Evolutionary conservation across 2,797 vertebrate genomes (phyloP).

Genomic region (Sebastolobus alascanus): DNA sequence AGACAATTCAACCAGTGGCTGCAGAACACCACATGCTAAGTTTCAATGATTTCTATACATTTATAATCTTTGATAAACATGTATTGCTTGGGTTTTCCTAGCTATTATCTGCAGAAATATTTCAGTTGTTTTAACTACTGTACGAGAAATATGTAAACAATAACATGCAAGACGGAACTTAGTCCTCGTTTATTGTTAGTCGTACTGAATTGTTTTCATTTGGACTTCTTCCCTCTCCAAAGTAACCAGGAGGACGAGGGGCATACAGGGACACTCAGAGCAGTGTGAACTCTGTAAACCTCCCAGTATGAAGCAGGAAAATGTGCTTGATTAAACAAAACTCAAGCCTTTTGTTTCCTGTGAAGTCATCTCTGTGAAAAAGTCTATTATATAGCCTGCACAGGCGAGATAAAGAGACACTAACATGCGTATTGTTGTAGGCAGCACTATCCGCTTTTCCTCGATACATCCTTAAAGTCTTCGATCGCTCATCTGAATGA

Average conservation of each 20-base stretch:
- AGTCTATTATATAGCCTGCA: background rate
- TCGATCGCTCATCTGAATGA: background rate
- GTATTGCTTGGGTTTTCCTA: background rate
- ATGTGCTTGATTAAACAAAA: constrained; percentile 2
- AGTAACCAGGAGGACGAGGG: background rate
- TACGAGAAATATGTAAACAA: background rate
- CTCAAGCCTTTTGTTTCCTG: background rate
- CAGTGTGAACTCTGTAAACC: background rate
- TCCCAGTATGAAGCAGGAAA: background rate
- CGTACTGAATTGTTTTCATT: constrained; percentile 8
- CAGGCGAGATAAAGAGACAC: background rate
- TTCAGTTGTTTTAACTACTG: background rate
- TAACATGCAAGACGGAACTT: background rate
- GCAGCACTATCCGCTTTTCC: background rate
- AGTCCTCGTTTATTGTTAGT: background rate
- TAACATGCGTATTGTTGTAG: background rate
- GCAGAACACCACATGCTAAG: background rate
- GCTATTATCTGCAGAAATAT: background rate
- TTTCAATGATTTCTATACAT: background rate
- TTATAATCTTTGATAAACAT: background rate
- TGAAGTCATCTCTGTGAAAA: background rate
- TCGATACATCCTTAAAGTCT: background rate
- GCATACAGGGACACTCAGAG: background rate
- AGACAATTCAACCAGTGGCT: background rate
- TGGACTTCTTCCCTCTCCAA: background rate